Conservation (phyloP, 2,797 vertebrate species). For the Oceanodroma leucorhoa region DNA sequence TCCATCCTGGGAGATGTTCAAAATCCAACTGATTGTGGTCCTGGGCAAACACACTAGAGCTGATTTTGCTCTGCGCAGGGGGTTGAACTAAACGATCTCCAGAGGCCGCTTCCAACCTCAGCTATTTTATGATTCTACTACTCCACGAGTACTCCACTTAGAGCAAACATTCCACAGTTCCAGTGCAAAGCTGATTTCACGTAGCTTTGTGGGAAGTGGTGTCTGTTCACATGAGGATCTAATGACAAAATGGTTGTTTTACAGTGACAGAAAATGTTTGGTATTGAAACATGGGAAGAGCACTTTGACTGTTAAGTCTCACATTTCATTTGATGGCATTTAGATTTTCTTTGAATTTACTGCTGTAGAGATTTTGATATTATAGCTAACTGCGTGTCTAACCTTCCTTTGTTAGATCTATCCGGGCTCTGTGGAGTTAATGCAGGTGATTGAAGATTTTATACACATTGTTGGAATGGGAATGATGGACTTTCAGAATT, state of each 20-base stretch:
- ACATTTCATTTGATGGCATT: not conserved
- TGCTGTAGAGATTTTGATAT: not conserved
- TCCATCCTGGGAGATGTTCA: not conserved
- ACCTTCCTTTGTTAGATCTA: conserved; percentile 86
- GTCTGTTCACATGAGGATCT: not conserved
- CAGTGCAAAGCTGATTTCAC: not conserved
- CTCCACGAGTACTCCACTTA: not conserved
- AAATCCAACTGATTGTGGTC: not conserved
- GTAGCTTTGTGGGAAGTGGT: not conserved
- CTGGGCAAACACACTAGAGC: not conserved
- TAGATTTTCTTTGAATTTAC: not conserved
- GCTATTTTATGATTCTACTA: not conserved
- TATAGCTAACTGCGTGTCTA: not conserved
- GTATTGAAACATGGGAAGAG: not conserved
- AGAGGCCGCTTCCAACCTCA: not conserved
- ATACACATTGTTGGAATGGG: conserved; percentile 98
- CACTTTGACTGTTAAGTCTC: not conserved
- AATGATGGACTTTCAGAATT: conserved; percentile 99
- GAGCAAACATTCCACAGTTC: not conserved
- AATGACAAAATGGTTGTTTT: not conserved
- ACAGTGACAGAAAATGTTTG: not conserved
- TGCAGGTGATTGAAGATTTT: conserved; percentile 99
- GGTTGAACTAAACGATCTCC: not conserved
- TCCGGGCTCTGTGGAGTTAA: conserved; percentile 95
- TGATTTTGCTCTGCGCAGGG: not conserved